Evolutionary conservation across 37 sponge, comb jelly and placozoan species (phyloP), one percentile per base, ranked within the genome.

Genomic region (Corticium candelabrum): DNA sequence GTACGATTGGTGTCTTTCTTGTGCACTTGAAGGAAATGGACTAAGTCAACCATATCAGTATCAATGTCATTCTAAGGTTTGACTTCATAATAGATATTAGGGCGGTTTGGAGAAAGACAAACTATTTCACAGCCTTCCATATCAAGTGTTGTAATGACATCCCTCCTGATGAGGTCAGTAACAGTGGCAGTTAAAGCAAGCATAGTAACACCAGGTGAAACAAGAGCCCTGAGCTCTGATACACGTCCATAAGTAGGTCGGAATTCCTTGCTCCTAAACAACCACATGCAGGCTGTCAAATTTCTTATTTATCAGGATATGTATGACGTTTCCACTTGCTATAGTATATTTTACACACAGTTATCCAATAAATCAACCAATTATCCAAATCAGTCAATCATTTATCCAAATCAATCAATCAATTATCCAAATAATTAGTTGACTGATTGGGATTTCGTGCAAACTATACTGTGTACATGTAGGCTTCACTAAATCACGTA

Each of bases 201-300:
- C 35, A 68, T 41, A 30, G 57, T 77, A 32, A 72, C 57, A 35
- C 40, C 39, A 37, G 35, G 21, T 43, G 82, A 81, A 11, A 85
- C 82, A 67, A 85, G 70, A 35, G 82, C 86, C 34, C 86, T 32
- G 3, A 85, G 15, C 41, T 85, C 81, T 62, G 72, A 68, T 40
- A 85, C n/a, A 11, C 35, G 67, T n/a, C 86, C 86, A 69, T 77
- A 85, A 1, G 77, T 33, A 35, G 82, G 76, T 38, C 77, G 77
- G 68, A 85, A 81, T 21, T 85, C 86, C 31, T 77, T n/a, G 38
- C 82, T 77, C 86, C 86, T 81, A 43, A 32, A 72, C 3, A 11
- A 71, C 11, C 74, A n/a, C n/a, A n/a, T n/a, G n/a, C n/a, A n/a
- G n/a, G n/a, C n/a, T n/a, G n/a, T n/a, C n/a, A n/a, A n/a, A n/a